Base-by-base conservation (phyloP, 2,797 vertebrate genomes). In the Pipistrellus nathusii region DNA sequence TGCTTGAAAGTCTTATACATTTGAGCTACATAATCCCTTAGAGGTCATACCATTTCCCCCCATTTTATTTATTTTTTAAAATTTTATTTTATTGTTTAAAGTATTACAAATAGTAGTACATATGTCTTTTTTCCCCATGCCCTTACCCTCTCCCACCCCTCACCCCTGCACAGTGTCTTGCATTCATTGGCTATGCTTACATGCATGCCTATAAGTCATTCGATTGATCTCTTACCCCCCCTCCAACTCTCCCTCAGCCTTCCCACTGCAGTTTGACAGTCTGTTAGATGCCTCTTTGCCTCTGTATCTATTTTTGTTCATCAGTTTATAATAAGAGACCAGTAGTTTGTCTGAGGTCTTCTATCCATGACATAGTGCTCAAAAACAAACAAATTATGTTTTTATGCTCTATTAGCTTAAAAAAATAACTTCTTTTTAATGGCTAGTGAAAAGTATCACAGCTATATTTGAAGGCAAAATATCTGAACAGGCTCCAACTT, bases 351-450 rank as follows among this genome's bases (percentile, higher is more conserved):
- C 69, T 59, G 25, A 83, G 21, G 55, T 83, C 53, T 44, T 30
- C 46, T 87, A 64, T 73, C 78, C 38, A 88, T 51, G 46, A 41
- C 25, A 82, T 30, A 21, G 20, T 72, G 46, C 27, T 93, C 62
- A 85, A 20, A 59, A 73, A 35, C 66, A 32, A 88, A 78, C 11
- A 81, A 30, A 77, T 71, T n/a, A 57, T 66, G 66, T 90, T 85
- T 46, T 30, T 27, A 68, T 21, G 27, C 35, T 88, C 64, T 32
- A 57, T 71, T 78, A 48, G 13, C 27, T 81, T 77, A 84, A 83
- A 38, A 91, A 87, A 83, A 83, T 30, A 73, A 82, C 38, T 72
- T 66, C 27, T 73, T 87, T 77, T 57, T 32, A 73, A 59, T 84
- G 38, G 27, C 64, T 41, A 72, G 27, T 30, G 38, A 87, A 68